Base-by-base conservation (phyloP, 2,888 invertebrate species). In the Arrhopalites spinosus region DNA sequence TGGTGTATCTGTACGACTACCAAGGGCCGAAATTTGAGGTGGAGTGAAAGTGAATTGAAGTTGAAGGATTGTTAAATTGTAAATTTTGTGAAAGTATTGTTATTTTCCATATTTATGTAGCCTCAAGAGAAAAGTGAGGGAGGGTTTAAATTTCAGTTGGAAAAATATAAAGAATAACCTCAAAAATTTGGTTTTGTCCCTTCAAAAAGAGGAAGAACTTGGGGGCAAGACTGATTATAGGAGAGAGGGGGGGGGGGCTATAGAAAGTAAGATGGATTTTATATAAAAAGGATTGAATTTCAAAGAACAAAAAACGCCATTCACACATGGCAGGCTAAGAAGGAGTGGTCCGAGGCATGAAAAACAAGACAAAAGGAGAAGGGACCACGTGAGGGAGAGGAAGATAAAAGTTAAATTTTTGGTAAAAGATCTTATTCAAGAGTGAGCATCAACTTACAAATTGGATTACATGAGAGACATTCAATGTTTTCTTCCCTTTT, bases 391-490 rank as follows among this genome's bases (percentile, higher is more conserved):
- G 23, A 20, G 53, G 69, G 20, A 20, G 66, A 67, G 1, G 25
- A 43, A 67, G 30, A 67, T 23, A 61, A 61, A 43, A 36, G 43
- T 61, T 25, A 43, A 71, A 61, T 27, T 61, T n/a, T 69, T 23
- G 53, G 29, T 69, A 56, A 69, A 53, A 69, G 53, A 53, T 69
- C 17, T 20, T 29, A 69, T 69, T 53, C 17, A 53, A 29, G 13
- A 27, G 23, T 36, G 36, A 63, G 63, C 72, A 72, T 72, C 64
- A 72, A 64, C 64, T 63, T 63, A 72, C 72, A 72, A 72, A 72
- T 72, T 72, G 72, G 72, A 72, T 72, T 72, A 72, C 72, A 72
- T 72, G 63, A 45, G 59, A 59, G 59, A 59, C 59, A 59, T 59
- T 59, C 59, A 59, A 59, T 59, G 59, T 25, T 59, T 70, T 70